A percentile compares a stretch with the other conserved stretches of the same genome.
Conservation (phyloP, 2,797 vertebrate genomes). For the Pitangus sulphuratus region DNA sequence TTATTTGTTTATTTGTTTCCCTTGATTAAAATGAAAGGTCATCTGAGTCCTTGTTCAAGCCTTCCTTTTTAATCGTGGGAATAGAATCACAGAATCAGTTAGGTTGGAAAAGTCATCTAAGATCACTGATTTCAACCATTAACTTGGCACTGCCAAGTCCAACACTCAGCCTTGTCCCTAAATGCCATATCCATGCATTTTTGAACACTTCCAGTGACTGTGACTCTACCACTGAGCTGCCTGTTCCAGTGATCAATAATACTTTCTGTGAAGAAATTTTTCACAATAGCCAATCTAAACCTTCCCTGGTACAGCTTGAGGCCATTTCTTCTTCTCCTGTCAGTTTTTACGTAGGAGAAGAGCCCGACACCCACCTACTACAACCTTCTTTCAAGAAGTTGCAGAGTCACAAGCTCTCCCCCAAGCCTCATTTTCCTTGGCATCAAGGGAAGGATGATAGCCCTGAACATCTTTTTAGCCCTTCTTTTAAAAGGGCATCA, state of each 20-base stretch:
- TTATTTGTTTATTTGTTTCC: neutral
- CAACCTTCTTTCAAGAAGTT: neutral
- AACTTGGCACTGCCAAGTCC: neutral
- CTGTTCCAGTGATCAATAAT: neutral
- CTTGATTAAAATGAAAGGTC: constrained; percentile 6
- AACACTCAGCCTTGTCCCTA: neutral
- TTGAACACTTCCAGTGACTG: neutral
- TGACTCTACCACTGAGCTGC: neutral
- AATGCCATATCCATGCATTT: neutral
- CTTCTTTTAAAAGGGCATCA: neutral
- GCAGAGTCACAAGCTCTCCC: neutral
- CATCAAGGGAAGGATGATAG: neutral
- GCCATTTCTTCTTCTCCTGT: neutral
- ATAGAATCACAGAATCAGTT: neutral
- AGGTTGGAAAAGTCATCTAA: neutral
- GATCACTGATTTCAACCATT: neutral
- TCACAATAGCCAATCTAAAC: neutral
- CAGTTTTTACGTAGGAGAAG: neutral
- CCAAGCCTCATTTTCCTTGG: neutral
- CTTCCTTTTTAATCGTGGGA: neutral
- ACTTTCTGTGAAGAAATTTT: neutral
- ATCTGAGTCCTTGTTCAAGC: neutral
- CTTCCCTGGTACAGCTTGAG: neutral
- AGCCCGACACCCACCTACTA: rapidly evolving
- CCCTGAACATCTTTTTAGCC: neutral